Conservation (phyloP, 2,113 vertebrate species). For the Diglossa brunneiventris region DNA sequence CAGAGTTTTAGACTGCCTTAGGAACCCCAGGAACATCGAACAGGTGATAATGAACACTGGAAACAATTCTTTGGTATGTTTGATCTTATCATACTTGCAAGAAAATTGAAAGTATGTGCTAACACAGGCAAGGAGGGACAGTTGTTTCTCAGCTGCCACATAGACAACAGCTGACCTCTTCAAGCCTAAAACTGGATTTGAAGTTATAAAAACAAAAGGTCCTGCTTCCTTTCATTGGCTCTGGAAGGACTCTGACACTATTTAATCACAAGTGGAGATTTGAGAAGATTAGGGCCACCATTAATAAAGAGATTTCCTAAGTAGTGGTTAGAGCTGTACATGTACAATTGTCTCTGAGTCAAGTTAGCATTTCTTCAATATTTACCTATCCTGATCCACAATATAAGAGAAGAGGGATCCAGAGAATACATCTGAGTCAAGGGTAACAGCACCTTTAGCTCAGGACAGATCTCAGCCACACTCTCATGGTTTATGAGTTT, state of each 20-base stretch:
- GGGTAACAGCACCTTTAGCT: neutral
- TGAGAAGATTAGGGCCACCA: neutral
- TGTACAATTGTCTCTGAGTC: neutral
- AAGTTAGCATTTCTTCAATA: neutral
- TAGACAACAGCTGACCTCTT: neutral
- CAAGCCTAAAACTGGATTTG: neutral
- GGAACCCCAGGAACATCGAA: neutral
- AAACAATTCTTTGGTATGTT: neutral
- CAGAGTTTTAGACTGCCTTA: neutral
- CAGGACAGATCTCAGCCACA: rapidly evolving
- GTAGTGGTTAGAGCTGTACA: neutral
- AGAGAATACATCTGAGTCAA: neutral
- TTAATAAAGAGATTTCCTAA: neutral
- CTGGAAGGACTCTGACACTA: neutral
- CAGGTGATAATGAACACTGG: neutral
- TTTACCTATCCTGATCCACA: neutral
- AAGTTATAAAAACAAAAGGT: neutral
- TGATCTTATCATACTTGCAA: neutral
- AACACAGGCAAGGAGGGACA: neutral
- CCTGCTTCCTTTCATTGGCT: neutral
- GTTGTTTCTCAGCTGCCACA: neutral
- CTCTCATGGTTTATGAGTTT: neutral
- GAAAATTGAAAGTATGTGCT: neutral
- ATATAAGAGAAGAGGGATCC: neutral
- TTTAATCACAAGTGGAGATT: neutral